Conservation (phyloP, 2,888 invertebrate genomes). For the Entomobrya proxima region DNA sequence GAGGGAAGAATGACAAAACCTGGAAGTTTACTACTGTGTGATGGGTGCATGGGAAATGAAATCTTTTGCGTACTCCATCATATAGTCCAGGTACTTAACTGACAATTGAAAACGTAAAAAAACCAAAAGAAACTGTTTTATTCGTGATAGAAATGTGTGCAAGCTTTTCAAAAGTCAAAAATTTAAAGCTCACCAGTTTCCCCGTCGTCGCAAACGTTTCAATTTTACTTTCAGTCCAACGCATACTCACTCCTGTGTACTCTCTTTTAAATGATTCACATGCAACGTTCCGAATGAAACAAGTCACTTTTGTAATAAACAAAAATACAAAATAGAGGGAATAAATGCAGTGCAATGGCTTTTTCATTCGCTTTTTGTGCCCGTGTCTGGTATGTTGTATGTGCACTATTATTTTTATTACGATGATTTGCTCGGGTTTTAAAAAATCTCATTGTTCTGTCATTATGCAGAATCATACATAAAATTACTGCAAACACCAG, state of each 20-base stretch:
- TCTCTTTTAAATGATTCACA: slow-evolving; percentile 27
- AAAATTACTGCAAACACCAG: slow-evolving; percentile 37
- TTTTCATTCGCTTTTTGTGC: background rate
- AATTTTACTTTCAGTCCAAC: slow-evolving; percentile 9
- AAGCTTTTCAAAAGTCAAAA: background rate
- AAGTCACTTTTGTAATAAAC: background rate
- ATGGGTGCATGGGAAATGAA: background rate
- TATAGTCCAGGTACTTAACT: background rate
- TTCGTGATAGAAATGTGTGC: background rate
- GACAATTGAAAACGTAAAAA: background rate
- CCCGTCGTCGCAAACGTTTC: background rate
- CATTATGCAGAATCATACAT: slow-evolving; percentile 58
- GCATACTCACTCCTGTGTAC: no score
- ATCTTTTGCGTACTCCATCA: background rate
- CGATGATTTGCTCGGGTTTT: background rate
- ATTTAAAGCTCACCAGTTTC: background rate
- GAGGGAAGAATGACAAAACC: no score
- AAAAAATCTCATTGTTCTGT: slow-evolving; percentile 51
- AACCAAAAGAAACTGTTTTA: background rate
- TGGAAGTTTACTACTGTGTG: no score
- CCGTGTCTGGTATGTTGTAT: background rate
- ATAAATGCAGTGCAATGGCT: slow-evolving; percentile 38
- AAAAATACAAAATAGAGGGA: background rate
- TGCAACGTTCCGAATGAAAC: background rate
- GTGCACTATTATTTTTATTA: background rate